Conservation (phyloP, 2,797 vertebrate species). For the Pyrocephalus nanus region DNA sequence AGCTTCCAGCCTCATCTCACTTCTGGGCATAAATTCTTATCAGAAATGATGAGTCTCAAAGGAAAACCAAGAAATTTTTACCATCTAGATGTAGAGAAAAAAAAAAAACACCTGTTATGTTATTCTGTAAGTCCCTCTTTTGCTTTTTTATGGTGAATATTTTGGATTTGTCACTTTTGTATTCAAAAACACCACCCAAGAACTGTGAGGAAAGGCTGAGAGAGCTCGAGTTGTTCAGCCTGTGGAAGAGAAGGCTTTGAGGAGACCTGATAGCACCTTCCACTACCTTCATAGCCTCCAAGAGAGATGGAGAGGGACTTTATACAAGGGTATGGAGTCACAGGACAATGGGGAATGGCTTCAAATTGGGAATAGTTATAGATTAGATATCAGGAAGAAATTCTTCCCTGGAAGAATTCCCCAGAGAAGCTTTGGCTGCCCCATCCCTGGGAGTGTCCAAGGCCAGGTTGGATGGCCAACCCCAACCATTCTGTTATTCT, state of each 20-base stretch:
- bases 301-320: not conserved
- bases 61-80: not conserved
- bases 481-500: not conserved
- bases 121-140: not conserved
- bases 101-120: not conserved
- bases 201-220: not conserved
- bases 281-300: not conserved
- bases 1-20: not conserved
- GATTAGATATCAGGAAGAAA: not conserved
- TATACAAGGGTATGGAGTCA: not conserved
- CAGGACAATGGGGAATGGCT: not conserved
- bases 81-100: not conserved
- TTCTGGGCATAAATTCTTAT: not conserved
- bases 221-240: not conserved
- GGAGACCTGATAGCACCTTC: not conserved
- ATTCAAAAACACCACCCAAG: not conserved
- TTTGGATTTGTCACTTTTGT: not conserved
- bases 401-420: not conserved
- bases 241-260: not conserved
- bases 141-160: not conserved
- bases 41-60: not conserved
- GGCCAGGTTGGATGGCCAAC: fast-evolving
- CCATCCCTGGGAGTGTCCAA: not conserved
- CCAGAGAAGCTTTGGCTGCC: not conserved
- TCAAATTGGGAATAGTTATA: not conserved